A percentile compares a stretch with the other conserved stretches of the same genome.
Conservation (phyloP, 1,140 invertebrate genomes). For the Mylabris phalerata region DNA sequence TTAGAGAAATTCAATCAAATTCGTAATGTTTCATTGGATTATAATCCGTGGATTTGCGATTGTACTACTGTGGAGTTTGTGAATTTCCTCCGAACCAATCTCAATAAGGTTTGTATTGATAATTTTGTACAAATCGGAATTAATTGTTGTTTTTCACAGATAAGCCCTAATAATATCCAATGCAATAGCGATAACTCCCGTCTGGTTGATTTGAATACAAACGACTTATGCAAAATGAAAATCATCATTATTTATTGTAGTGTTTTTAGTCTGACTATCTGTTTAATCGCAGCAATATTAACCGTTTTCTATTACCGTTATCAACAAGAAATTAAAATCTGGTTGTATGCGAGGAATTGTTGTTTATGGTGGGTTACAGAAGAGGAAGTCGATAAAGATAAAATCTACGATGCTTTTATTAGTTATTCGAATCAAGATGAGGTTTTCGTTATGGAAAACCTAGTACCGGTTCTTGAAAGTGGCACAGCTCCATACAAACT, state of each 20-base stretch:
- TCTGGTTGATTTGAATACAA: neutral
- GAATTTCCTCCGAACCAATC: constrained; percentile 12
- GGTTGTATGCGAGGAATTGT: constrained; percentile 57
- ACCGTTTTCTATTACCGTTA: constrained; percentile 57
- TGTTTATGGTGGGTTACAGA: constrained; percentile 61
- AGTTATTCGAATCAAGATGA: constrained; percentile 79
- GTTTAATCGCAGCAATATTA: constrained; percentile 30
- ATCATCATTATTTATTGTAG: constrained; percentile 1
- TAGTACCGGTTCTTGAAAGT: constrained; percentile 61
- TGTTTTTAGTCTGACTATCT: neutral
- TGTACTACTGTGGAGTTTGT: constrained; percentile 13
- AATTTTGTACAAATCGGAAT: too few relatives aligned
- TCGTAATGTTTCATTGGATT: constrained; percentile 9
- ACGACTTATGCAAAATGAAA: too few relatives aligned
- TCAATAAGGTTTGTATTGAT: constrained; percentile 3
- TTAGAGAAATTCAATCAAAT: neutral
- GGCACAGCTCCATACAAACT: constrained; percentile 52
- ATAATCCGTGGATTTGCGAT: constrained; percentile 28
- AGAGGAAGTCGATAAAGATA: constrained; percentile 66
- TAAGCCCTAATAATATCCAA: constrained; percentile 8
- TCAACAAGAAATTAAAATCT: constrained; percentile 59
- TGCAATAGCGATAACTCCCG: constrained; percentile 1
- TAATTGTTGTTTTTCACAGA: neutral
- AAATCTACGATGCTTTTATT: constrained; percentile 78
- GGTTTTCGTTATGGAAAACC: constrained; percentile 58